Evolutionary conservation across 2,888 invertebrate species (phyloP).

Genomic region (Platycnemis pennipes): DNA sequence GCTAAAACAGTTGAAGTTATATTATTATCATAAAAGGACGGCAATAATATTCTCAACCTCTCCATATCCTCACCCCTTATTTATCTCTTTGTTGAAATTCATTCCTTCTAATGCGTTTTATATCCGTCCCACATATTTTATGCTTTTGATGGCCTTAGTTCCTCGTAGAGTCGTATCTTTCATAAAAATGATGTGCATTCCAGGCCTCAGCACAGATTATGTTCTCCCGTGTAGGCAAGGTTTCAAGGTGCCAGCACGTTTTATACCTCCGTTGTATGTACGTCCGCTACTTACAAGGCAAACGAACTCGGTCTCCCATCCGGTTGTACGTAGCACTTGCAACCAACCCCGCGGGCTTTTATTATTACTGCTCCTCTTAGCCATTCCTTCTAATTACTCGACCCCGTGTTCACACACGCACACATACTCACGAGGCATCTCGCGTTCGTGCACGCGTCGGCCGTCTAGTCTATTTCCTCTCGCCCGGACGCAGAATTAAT

Average conservation of each 20-base stretch:
- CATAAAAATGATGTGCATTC: neutral
- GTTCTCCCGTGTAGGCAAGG: neutral
- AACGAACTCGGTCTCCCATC: neutral
- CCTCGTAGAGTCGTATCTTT: too few relatives aligned
- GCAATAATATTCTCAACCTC: neutral
- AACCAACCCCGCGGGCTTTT: neutral
- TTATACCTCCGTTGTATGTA: neutral
- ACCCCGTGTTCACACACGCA: neutral
- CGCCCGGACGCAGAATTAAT: constrained; percentile 41
- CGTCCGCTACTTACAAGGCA: neutral
- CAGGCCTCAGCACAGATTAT: neutral
- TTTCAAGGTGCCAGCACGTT: neutral
- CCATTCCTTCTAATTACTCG: constrained; percentile 31
- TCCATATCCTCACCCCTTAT: neutral
- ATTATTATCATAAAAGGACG: neutral
- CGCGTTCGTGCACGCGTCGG: neutral
- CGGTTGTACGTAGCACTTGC: neutral
- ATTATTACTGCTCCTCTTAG: neutral
- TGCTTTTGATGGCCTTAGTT: too few relatives aligned
- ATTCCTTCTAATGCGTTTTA: neutral
- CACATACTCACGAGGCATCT: neutral
- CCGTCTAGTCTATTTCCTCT: constrained; percentile 1
- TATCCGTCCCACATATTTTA: neutral
- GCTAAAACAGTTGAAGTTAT: neutral
- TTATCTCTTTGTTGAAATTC: too few relatives aligned